Conservation (phyloP, 1,140 invertebrate species). For the Drosophila rhopaloa region DNA sequence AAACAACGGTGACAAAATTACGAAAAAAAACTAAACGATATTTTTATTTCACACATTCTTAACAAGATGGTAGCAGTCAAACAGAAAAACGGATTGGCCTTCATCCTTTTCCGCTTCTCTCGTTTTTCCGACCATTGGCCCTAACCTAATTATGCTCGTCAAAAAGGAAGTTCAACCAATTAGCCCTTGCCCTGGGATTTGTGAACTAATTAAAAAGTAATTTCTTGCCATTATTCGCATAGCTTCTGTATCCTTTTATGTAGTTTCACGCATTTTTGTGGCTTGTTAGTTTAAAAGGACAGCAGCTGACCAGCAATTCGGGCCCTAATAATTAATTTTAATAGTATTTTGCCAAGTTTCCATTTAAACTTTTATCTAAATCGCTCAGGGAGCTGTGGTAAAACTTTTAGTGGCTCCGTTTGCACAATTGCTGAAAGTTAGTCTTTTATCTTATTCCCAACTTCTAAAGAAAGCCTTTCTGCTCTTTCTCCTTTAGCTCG, state of each 20-base stretch:
- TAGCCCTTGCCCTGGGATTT: constrained; percentile 17
- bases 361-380: constrained; percentile 18
- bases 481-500: background rate
- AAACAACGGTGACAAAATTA: constrained; percentile 85
- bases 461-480: background rate
- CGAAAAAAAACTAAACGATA: constrained; percentile 59
- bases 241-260: constrained; percentile 14
- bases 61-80: background rate
- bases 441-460: background rate
- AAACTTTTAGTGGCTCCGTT: constrained; percentile 7
- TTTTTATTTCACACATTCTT: constrained; percentile 7
- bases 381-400: background rate
- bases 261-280: constrained; percentile 31
- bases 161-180: constrained; percentile 31
- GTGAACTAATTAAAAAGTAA: constrained; percentile 69
- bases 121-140: constrained; percentile 11
- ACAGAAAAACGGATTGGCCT: background rate
- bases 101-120: background rate
- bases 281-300: background rate
- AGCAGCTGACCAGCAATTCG: constrained; percentile 17
- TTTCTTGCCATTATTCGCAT: constrained; percentile 49
- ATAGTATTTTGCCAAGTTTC: constrained; percentile 54
- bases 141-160: constrained; percentile 9
- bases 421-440: background rate
- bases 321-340: constrained; percentile 61